Percentiles rank a stretch among this genome's conserved stretches.
Conservation (phyloP, 2,888 invertebrate species). For the Saturnia pavonia region DNA sequence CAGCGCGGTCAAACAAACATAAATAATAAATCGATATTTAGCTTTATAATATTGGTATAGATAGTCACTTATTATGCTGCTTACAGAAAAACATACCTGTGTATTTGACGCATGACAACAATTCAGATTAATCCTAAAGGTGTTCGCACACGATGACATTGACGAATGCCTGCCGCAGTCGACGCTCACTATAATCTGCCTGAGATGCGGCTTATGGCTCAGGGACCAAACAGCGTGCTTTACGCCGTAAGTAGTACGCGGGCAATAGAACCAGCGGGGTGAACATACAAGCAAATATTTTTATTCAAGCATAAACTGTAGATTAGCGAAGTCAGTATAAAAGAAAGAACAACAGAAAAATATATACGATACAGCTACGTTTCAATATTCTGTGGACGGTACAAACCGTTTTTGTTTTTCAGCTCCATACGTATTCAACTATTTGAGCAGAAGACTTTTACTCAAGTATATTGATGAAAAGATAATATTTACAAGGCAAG, state of each 20-base stretch:
- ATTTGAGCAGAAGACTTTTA: no score
- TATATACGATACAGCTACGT: no score
- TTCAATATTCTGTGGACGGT: no score
- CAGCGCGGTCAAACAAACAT: no score
- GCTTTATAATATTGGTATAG: background rate
- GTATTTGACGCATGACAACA: constrained; percentile 37
- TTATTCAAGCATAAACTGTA: background rate
- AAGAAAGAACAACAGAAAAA: no score
- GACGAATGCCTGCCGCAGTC: constrained; percentile 42
- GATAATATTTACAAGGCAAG: no score
- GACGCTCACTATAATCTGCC: constrained; percentile 37
- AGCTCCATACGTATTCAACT: no score
- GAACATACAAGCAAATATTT: background rate
- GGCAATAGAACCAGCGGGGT: constrained; percentile 27
- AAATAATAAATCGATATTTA: background rate
- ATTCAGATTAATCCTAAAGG: constrained; percentile 42
- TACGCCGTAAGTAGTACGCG: constrained; percentile 26
- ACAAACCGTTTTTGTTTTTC: no score
- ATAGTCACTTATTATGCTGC: background rate
- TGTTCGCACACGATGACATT: constrained; percentile 45
- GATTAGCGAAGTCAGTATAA: no score
- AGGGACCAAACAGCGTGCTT: constrained; percentile 30
- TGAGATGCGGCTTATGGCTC: constrained; percentile 37
- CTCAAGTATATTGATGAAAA: no score
- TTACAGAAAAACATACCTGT: background rate